Evolutionary conservation across 2,888 invertebrate genomes (phyloP).

Genomic region (Drosophila flavopinicola): DNA sequence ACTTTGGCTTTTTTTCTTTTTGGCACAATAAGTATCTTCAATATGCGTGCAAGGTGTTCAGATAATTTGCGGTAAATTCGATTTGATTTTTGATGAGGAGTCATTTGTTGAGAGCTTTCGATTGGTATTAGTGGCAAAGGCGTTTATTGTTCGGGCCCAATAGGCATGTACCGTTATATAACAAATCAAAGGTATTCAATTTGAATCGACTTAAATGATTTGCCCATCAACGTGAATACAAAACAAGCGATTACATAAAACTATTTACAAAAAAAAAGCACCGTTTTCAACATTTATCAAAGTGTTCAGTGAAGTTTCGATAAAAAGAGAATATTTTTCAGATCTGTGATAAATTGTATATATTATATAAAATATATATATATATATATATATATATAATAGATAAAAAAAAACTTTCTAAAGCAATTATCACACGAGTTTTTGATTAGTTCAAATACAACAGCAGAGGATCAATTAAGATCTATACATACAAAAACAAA

Average conservation of each 20-base stretch:
- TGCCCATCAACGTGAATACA: neutral
- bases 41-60: slow-evolving; percentile 53
- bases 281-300: too few relatives aligned
- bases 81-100: slow-evolving; percentile 29
- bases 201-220: slow-evolving; percentile 5
- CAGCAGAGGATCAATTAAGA: neutral
- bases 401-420: neutral
- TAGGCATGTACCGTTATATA: slow-evolving; percentile 16
- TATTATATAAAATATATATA: too few relatives aligned
- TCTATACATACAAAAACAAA: neutral
- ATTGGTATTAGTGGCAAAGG: slow-evolving; percentile 44
- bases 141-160: slow-evolving; percentile 17
- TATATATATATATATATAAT: too few relatives aligned
- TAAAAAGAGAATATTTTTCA: too few relatives aligned
- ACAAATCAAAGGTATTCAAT: slow-evolving; percentile 20
- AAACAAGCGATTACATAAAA: slow-evolving; percentile 7
- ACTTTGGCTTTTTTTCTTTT: slow-evolving; percentile 6
- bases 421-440: slow-evolving; percentile 4
- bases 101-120: slow-evolving; percentile 36
- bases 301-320: too few relatives aligned
- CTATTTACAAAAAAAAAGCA: neutral
- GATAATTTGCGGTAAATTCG: slow-evolving; percentile 18
- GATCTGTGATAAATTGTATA: too few relatives aligned
- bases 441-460: neutral
- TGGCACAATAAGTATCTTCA: slow-evolving; percentile 18